Evolutionary conservation across 2,888 invertebrate species (phyloP), one percentile per base, ranked within the genome.

Genomic region (Bellardia bayeri): DNA sequence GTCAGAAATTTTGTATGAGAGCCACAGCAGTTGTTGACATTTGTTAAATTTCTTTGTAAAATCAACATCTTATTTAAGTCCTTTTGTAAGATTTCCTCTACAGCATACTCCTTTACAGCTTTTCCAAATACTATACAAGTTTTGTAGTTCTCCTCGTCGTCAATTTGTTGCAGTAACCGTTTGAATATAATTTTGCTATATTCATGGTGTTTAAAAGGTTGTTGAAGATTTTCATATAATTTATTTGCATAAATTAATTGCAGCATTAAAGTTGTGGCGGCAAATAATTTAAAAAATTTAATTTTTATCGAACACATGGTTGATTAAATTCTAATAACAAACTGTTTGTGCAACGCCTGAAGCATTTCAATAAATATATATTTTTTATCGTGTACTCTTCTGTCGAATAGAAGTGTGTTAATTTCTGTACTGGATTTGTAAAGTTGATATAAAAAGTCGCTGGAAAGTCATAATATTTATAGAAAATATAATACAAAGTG

Each of bases 271-370:
- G 14, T 66, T 16, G 8, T 51, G 56, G 56, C 5, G 11, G 30
- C 23, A 61, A 80, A 33, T 68, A 80, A 11, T 74, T 68, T 49
- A 33, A 74, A 16, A n/a, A 71, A 49, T 49, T 7, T 37, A 0
- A 72, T 37, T 79, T 72, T 56, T 74, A 40, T 79, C 30, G 23
- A 30, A 30, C 7, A 66, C 84, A 85, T 85, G 58, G 49, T 61
- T 79, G 74, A 68, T 58, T 64, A 13, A 51, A 1, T 74, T 68
- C 14, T 23, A 74, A 79, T 58, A 74, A 54, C 79, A 79, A 79
- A 85, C 84, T 79, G 64, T 74, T 74, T 74, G 72, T 58, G 11
- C 11, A 51, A 40, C 3, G 51, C 66, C 56, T 9, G 40, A 2
- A 33, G 68, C 30, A 1, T 42, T 9, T 8, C 23, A 76, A 51